Percentiles rank a stretch among this genome's conserved stretches.
phyloP scores from a whole-genome alignment of 2,113 vertebrate species.

The Myrmophylax atrothorax region DNA sequence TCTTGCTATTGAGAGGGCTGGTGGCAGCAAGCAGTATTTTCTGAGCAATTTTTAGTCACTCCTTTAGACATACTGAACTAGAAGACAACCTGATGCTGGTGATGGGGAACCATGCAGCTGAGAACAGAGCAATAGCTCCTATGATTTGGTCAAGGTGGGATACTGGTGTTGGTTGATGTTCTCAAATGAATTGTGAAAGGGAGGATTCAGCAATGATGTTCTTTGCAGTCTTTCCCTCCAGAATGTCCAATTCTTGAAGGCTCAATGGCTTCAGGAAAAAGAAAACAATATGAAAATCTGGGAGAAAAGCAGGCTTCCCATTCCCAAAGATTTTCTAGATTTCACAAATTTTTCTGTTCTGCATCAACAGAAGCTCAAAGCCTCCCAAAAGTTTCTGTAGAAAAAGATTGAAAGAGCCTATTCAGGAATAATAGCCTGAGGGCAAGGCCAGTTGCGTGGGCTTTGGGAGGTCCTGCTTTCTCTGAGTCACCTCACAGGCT shows the following conservation, averaged over 20 bases:
- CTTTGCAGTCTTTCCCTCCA: not conserved
- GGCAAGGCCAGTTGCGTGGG: not conserved
- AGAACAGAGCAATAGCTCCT: not conserved
- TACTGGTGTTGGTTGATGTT: not conserved
- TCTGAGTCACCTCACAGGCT: not conserved
- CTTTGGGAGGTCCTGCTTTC: not conserved
- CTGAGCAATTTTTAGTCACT: not conserved
- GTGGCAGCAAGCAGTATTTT: slow-evolving; percentile 15
- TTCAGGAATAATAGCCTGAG: not conserved
- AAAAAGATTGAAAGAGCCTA: not conserved
- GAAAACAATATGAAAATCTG: not conserved
- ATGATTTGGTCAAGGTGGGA: not conserved
- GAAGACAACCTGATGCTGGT: not conserved
- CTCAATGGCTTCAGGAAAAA: not conserved
- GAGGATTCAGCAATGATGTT: not conserved
- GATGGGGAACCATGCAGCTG: not conserved
- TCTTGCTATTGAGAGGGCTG: not conserved
- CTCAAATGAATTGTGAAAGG: not conserved
- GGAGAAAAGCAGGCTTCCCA: not conserved
- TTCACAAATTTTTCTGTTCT: not conserved
- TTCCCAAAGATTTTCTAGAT: not conserved
- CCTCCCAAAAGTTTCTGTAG: not conserved
- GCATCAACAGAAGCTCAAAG: not conserved
- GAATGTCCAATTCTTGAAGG: not conserved
- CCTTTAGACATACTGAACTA: not conserved